phyloP scores from a whole-genome alignment of 2,113 vertebrate genomes.

The Sander vitreus region DNA sequence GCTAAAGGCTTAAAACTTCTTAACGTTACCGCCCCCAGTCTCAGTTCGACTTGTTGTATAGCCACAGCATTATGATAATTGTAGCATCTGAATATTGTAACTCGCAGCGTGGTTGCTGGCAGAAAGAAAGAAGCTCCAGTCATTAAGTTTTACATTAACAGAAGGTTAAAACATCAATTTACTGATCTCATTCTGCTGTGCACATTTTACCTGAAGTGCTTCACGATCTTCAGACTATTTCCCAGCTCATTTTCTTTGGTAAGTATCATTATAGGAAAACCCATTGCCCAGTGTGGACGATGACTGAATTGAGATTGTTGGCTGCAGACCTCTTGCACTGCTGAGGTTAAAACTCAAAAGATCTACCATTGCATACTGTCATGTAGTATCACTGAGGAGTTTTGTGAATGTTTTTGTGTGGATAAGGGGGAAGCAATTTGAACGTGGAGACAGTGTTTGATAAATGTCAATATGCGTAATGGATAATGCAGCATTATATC shows the following conservation, averaged over 20 bases:
- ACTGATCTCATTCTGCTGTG: constrained; percentile 40
- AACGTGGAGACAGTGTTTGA: constrained; percentile 7
- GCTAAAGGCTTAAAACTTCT: constrained; percentile 30
- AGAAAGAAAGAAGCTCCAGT: constrained; percentile 22
- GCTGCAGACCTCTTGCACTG: not conserved
- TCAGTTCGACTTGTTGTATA: not conserved
- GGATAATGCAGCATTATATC: not conserved
- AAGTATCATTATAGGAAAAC: constrained; percentile 47
- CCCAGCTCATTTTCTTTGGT: constrained; percentile 33
- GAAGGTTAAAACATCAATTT: constrained; percentile 66
- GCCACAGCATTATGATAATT: constrained; percentile 52
- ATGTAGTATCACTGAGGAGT: not conserved
- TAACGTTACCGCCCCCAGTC: constrained; percentile 13
- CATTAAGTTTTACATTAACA: constrained; percentile 57
- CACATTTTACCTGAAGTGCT: constrained; percentile 64
- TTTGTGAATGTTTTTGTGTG: not conserved
- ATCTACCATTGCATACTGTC: not conserved
- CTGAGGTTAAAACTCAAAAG: not conserved
- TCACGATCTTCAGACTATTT: constrained; percentile 37
- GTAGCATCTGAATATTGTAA: constrained; percentile 48
- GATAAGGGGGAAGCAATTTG: constrained; percentile 5
- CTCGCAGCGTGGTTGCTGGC: constrained; percentile 48
- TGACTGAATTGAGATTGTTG: constrained; percentile 32
- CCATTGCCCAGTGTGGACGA: constrained; percentile 18
- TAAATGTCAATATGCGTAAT: constrained; percentile 22